Base-by-base conservation (phyloP, 2,888 invertebrate genomes). In the Lumbricus terrestris region DNA sequence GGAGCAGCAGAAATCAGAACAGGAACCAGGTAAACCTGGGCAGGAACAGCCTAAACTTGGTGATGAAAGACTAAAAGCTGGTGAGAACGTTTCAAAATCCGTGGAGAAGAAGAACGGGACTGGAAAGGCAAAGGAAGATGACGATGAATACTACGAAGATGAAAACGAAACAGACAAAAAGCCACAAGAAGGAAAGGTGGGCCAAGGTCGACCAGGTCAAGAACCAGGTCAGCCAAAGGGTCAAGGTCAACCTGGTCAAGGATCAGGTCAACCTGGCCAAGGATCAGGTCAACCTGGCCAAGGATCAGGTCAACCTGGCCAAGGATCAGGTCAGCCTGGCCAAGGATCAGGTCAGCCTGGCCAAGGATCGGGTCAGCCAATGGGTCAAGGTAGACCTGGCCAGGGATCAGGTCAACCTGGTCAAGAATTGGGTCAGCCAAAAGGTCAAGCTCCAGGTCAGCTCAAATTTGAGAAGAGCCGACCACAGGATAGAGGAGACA, bases 31-130 rank as follows among this genome's bases (percentile, higher is more conserved):
- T 34, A 85, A 85, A 16, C 85, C 29, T 11, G 85, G 85, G 4
- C 83, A 83, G 34, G 83, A 83, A 35, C 85, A 85, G 37, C 85
- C 85, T 85, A 85, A 85, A 37, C 85, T 18, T 6, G 85, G 85
- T 23, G 35, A 85, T 34, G 85, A 85, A 35, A 34, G 35, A 23
- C 34, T 33, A 20, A 85, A 85, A 23, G 1, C 34, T 20, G 85
- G 85, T 23, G n/a, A 85, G 35, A 15, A 85, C 20, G 18, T 2
- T 6, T 15, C 85, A 13, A 85, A 34, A 35, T 20, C 35, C 18
- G 37, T 35, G 6, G 37, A 3, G 29, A 85, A 85, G 85, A 35
- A 37, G 3, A 5, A 35, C 0, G 37, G 35, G 85, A 11, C 35
- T 34, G 85, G 85, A 11, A 85, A 37, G 85, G 34, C n/a, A 85